Evolutionary conservation across 2,113 vertebrate species (phyloP), one percentile per base, ranked within the genome.

Genomic region (Urocynchramus pylzowi): DNA sequence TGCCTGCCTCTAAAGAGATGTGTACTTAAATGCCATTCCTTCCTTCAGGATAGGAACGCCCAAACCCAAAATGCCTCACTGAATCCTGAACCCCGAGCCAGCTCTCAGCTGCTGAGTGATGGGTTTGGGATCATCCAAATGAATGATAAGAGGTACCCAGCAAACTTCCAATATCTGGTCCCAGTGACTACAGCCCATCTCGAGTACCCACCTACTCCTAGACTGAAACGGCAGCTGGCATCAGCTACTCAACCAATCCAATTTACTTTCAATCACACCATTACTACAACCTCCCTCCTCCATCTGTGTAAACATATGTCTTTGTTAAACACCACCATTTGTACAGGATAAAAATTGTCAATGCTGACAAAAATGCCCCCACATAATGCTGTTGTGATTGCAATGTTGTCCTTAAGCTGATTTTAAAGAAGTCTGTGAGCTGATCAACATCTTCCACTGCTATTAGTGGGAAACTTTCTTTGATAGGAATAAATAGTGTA

Each of bases 291-390:
- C 96, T 96, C 92, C 93, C 90, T 96, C 77, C 86, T 97, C 96
- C 96, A 95, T 95, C 95, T 97, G 94, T 92, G 92, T 94, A 97
- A 96, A 93, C 95, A 96, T 96, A 96, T 97, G 95, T 94, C 96
- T 96, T 96, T 96, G 92, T 96, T 96, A 97, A 96, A 97, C 96
- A 96, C 92, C 95, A 89, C 93, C 95, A 96, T 95, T 95, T 96
- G 93, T 85, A 95, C 82, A 80, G 93, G 89, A 94, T 96, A 96
- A 97, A 96, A 97, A 97, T 96, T 97, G 95, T 95, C 97, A 97
- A 83, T 96, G 95, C 94, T 95, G 94, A 96, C 94, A 94, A 96
- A 97, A 96, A 88, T 95, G 94, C 94, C 96, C 93, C 95, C 96
- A 95, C 95, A 57, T 95, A 95, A 95, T 94, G 91, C 94, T 95